Percentiles rank a stretch among this genome's conserved stretches.
Evolutionary conservation across 2,113 vertebrate genomes (phyloP).

Genomic region (Pelusios castaneus): DNA sequence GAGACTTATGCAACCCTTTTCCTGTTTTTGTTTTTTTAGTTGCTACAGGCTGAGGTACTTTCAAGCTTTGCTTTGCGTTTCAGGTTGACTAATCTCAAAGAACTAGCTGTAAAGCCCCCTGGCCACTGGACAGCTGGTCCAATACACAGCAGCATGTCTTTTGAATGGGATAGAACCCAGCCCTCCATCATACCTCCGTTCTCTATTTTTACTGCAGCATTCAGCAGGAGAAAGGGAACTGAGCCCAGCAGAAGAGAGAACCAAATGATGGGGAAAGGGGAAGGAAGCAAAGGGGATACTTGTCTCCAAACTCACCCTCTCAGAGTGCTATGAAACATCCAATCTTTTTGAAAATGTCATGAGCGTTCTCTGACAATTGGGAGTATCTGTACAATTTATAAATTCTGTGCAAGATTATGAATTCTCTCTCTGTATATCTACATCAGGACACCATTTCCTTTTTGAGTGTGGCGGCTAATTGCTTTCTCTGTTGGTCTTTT

Average conservation of each 20-base stretch:
- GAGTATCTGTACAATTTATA: not conserved
- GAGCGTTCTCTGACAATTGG: not conserved
- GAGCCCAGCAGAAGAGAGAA: not conserved
- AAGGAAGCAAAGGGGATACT: not conserved
- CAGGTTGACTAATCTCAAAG: not conserved
- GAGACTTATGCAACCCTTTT: not conserved
- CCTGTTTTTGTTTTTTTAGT: not conserved
- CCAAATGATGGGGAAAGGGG: not conserved
- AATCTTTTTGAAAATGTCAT: not conserved
- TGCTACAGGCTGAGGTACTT: not conserved
- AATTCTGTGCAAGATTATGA: not conserved
- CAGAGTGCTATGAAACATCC: not conserved
- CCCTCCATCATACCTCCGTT: not conserved
- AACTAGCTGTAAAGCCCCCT: not conserved
- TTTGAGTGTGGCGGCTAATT: not conserved
- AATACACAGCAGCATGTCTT: not conserved
- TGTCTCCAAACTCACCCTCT: rapidly evolving
- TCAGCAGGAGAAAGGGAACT: not conserved
- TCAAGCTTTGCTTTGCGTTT: constrained; percentile 35
- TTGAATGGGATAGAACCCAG: not conserved
- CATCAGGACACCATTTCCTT: not conserved
- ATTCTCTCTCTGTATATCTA: not conserved
- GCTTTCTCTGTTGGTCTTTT: not conserved
- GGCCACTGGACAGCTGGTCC: not conserved
- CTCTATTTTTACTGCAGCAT: not conserved